Conservation (phyloP, 2,797 vertebrate species). For the Peromyscus melanophrys region DNA sequence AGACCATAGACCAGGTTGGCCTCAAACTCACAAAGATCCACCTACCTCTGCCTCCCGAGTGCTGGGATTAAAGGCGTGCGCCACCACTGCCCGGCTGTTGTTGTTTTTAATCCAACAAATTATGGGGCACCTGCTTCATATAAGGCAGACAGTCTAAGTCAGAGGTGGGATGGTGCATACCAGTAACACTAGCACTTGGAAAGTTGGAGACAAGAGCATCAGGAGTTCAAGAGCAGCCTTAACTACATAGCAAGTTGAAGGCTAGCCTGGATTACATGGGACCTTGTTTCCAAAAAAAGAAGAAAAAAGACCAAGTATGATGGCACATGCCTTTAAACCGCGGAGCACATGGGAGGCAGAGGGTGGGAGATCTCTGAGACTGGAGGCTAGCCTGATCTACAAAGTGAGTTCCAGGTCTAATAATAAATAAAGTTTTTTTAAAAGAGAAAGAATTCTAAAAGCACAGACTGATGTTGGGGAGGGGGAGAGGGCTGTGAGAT, state of each 20-base stretch:
- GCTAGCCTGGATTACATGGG: neutral
- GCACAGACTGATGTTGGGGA: neutral
- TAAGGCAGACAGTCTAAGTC: constrained; percentile 11
- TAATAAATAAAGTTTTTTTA: neutral
- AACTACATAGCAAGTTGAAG: neutral
- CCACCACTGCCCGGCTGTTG: neutral
- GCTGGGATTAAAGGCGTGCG: no score
- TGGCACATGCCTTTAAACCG: neutral
- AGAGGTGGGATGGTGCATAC: neutral
- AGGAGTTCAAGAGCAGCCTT: neutral
- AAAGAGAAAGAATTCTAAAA: neutral
- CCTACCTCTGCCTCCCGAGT: no score
- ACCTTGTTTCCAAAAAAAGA: neutral
- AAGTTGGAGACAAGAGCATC: neutral
- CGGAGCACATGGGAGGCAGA: neutral
- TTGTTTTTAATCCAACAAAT: neutral
- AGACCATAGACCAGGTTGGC: no score
- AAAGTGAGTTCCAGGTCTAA: neutral
- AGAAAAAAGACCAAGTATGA: neutral
- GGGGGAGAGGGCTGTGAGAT: neutral
- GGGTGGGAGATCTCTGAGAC: neutral
- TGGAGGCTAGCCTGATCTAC: neutral
- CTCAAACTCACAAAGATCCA: no score
- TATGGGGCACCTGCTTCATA: neutral
- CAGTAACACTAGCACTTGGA: neutral